phyloP scores from a whole-genome alignment of 2,888 invertebrate genomes.

The Stomorhina lunata region DNA sequence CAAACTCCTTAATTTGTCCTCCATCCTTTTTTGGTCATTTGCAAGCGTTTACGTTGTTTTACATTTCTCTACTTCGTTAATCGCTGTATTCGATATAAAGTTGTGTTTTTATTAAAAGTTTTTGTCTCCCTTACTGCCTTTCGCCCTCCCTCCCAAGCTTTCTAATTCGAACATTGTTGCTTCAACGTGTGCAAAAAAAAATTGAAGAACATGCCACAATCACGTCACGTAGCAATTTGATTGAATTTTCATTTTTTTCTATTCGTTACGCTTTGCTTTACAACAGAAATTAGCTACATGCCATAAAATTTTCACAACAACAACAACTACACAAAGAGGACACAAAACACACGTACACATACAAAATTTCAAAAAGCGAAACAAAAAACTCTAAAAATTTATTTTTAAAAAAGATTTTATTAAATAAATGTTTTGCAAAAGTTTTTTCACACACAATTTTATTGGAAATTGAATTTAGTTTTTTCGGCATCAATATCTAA shows the following conservation, averaged over 20 bases:
- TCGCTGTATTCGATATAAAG: constrained; percentile 22
- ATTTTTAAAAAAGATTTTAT: constrained; percentile 47
- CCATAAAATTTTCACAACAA: constrained; percentile 6
- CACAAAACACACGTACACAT: neutral
- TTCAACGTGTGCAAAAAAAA: too few relatives aligned
- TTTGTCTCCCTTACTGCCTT: neutral
- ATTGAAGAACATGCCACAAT: constrained; percentile 41
- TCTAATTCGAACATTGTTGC: constrained; percentile 35
- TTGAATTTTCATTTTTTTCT: constrained; percentile 50
- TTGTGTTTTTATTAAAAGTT: neutral
- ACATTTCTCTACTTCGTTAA: constrained; percentile 11
- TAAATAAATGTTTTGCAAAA: neutral
- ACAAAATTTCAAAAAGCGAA: neutral
- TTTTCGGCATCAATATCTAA: neutral
- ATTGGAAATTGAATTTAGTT: constrained; percentile 37
- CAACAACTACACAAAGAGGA: neutral
- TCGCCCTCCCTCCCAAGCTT: too few relatives aligned
- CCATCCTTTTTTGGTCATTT: neutral
- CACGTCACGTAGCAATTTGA: constrained; percentile 59
- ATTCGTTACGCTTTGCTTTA: constrained; percentile 21
- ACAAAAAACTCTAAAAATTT: constrained; percentile 8
- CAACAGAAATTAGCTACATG: constrained; percentile 17
- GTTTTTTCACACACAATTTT: constrained; percentile 2
- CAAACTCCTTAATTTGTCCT: neutral
- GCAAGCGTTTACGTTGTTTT: constrained; percentile 12